Conservation (phyloP, 2,797 vertebrate species). For the Sebastes diploproa region DNA sequence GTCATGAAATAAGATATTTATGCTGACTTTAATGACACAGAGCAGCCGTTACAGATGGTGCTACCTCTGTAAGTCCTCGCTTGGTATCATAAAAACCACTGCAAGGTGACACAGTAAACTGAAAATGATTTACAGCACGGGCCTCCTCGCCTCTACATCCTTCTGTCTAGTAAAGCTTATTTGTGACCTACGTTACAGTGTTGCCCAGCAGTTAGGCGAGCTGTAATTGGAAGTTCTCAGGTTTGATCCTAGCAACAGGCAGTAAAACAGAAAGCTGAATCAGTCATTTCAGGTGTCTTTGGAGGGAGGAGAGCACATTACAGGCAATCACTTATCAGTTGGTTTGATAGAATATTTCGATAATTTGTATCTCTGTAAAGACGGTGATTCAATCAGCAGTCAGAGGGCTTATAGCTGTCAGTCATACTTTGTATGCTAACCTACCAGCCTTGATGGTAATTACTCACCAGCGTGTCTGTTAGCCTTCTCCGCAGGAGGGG, state of each 20-base stretch:
- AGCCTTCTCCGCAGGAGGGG: constrained; percentile 51
- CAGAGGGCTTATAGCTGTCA: constrained; percentile 53
- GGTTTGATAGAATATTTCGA: constrained; percentile 21
- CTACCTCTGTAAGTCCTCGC: not conserved
- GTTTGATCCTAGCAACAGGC: constrained; percentile 4
- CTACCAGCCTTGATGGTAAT: constrained; percentile 61
- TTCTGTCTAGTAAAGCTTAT: constrained; percentile 1
- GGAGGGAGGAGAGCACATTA: not conserved
- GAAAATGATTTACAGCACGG: constrained; percentile 7
- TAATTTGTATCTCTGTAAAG: constrained; percentile 29
- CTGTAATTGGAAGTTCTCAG: not conserved
- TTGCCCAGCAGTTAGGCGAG: not conserved
- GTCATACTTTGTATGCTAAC: constrained; percentile 60
- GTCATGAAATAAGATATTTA: constrained; percentile 32
- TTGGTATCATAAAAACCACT: constrained; percentile 28
- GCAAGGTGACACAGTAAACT: constrained; percentile 18
- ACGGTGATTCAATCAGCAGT: constrained; percentile 39
- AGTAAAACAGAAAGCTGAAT: not conserved
- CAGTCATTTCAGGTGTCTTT: not conserved
- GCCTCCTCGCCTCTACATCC: not conserved
- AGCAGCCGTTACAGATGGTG: constrained; percentile 14
- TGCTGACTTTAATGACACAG: constrained; percentile 9
- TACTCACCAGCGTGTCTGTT: constrained; percentile 55
- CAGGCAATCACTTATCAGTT: constrained; percentile 3
- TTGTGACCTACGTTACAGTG: not conserved